Percentiles rank a stretch among this genome's conserved stretches.
Conservation (phyloP, 1,140 invertebrate species). For the Heliconius hermathena region DNA sequence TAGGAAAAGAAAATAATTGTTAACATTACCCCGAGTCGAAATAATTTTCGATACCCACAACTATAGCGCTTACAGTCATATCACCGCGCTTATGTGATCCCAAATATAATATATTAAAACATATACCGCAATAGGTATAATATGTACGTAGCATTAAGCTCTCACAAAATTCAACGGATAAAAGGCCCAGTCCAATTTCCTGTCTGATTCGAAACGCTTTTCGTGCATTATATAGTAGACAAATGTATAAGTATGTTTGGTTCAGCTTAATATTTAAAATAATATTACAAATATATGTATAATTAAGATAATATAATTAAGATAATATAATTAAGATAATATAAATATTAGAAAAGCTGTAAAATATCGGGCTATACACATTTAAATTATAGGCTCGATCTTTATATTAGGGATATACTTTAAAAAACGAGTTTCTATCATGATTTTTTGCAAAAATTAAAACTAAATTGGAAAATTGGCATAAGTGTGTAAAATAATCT, state of each 20-base stretch:
- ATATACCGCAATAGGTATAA: background rate
- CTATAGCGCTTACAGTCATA: too few species aligned
- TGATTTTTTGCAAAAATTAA: background rate
- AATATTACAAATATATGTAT: background rate
- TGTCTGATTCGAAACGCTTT: conserved; percentile 5
- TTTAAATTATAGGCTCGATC: too few species aligned
- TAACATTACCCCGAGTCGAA: too few species aligned
- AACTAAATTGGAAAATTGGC: background rate
- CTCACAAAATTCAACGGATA: conserved; percentile 8
- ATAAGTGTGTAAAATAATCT: background rate
- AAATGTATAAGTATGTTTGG: background rate
- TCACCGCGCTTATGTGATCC: background rate
- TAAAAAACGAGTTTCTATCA: background rate
- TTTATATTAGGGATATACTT: too few species aligned
- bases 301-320: background rate
- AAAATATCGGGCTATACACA: background rate
- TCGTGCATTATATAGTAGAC: background rate
- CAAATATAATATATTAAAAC: background rate
- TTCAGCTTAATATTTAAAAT: background rate
- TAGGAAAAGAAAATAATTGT: too few species aligned
- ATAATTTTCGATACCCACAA: too few species aligned
- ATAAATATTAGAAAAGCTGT: background rate
- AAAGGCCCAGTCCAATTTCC: conserved; percentile 5
- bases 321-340: too few species aligned
- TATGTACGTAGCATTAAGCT: background rate